Conservation (phyloP, 2,888 invertebrate species). For the Leptarthrus brevirostris region DNA sequence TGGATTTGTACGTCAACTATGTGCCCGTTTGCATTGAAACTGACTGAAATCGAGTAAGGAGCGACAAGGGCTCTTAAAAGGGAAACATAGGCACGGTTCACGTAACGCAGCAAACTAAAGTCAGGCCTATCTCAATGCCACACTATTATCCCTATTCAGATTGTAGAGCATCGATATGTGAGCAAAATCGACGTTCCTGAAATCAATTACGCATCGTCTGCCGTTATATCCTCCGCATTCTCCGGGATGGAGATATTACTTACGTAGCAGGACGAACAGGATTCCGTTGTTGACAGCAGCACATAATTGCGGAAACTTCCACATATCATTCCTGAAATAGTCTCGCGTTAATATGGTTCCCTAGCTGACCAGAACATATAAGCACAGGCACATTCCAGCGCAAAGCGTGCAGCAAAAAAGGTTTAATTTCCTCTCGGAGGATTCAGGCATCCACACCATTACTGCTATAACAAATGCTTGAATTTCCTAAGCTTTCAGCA, state of each 20-base stretch:
- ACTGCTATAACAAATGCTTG: constrained; percentile 34
- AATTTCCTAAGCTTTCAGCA: constrained; percentile 45
- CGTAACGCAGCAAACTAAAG: no score
- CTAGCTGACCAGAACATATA: neutral
- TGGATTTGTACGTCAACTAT: no score
- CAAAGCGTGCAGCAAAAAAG: neutral
- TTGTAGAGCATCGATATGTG: neutral
- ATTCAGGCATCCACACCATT: neutral
- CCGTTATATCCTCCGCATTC: neutral
- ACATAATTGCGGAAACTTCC: constrained; percentile 8
- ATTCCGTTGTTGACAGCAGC: neutral
- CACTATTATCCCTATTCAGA: no score
- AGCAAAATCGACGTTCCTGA: neutral
- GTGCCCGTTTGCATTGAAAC: no score
- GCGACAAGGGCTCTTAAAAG: no score
- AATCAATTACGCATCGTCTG: neutral
- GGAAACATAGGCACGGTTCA: no score
- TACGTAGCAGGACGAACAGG: neutral
- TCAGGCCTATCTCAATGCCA: no score
- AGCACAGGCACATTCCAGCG: neutral
- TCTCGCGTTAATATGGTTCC: constrained; percentile 3
- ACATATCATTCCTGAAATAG: constrained; percentile 18
- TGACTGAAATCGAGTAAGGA: no score
- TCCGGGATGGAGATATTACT: no score
- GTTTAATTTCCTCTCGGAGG: constrained; percentile 19